Conservation (phyloP, 2,113 vertebrate species). For the Cyprinodon brontotheroides region DNA sequence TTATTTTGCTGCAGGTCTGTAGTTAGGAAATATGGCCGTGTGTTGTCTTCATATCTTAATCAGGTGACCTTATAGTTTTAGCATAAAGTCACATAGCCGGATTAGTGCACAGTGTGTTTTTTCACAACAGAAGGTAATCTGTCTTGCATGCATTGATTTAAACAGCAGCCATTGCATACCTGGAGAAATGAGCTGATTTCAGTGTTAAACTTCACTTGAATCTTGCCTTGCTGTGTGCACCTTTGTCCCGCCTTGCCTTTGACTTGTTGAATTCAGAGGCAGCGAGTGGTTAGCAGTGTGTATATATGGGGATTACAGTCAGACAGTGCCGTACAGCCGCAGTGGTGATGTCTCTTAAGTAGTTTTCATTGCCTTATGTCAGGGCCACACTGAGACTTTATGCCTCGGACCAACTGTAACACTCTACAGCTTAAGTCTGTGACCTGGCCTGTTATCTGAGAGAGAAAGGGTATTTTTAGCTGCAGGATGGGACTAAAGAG, state of each 20-base stretch:
- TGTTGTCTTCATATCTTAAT: neutral
- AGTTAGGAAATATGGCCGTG: neutral
- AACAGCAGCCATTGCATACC: conserved; percentile 22
- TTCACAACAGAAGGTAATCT: conserved; percentile 63
- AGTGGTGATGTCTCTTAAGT: conserved; percentile 43
- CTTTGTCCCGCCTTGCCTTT: conserved; percentile 2
- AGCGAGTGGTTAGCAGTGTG: neutral
- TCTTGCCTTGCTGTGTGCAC: neutral
- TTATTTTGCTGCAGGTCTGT: neutral
- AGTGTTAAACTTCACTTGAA: neutral
- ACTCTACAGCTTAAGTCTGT: conserved; percentile 57
- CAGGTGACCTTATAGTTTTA: conserved; percentile 12
- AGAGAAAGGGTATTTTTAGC: conserved; percentile 70
- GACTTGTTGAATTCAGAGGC: conserved; percentile 12
- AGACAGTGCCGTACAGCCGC: conserved; percentile 32
- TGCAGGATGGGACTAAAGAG: conserved; percentile 53
- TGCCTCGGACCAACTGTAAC: conserved; percentile 35
- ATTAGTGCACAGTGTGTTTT: conserved; percentile 56
- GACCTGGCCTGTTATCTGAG: conserved; percentile 59
- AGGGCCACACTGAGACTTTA: conserved; percentile 37
- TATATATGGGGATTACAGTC: conserved; percentile 34
- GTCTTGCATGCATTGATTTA: conserved; percentile 36
- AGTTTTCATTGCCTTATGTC: conserved; percentile 45
- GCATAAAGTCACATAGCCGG: conserved; percentile 56
- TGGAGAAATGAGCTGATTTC: neutral